These are phyloP conservation scores for Melanotaenia trifasciata DNA, from an alignment of 2,797 vertebrate species.

Conservation along the genomic window DNA sequence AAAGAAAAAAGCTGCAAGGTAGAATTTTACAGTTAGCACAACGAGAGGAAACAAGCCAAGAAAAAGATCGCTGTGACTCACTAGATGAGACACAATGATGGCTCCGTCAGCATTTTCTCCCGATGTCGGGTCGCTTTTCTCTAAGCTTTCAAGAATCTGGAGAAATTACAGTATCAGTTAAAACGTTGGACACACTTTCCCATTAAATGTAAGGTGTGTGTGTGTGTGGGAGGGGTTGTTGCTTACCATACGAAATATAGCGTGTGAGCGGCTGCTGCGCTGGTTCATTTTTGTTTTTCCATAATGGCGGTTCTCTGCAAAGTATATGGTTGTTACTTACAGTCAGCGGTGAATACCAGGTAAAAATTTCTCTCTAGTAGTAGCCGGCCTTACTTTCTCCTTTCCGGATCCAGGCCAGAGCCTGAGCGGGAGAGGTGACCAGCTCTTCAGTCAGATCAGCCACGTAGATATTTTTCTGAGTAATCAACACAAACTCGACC, in stretches of 20 bases:
- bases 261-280: constrained; percentile 95
- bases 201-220: too few relatives aligned
- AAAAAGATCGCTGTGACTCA: constrained; percentile 63
- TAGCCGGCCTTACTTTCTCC: constrained; percentile 90
- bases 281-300: constrained; percentile 97
- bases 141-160: constrained; percentile 95
- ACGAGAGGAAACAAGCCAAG: background rate
- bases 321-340: background rate
- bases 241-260: constrained; percentile 96
- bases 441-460: constrained; percentile 94
- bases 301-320: constrained; percentile 92
- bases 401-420: constrained; percentile 91
- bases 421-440: constrained; percentile 89
- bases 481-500: background rate
- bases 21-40: constrained; percentile 25
- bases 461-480: constrained; percentile 92
- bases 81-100: constrained; percentile 96
- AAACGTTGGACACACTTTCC: background rate
- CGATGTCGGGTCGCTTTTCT: constrained; percentile 85
- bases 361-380: background rate
- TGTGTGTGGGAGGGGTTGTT: background rate
- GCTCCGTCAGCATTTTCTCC: constrained; percentile 90
- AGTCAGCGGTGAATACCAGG: background rate
- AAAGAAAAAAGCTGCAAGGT: constrained; percentile 77
- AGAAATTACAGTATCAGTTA: background rate